Evolutionary conservation across 2,113 vertebrate species (phyloP).

Genomic region (Protobothrops flavoviridis): DNA sequence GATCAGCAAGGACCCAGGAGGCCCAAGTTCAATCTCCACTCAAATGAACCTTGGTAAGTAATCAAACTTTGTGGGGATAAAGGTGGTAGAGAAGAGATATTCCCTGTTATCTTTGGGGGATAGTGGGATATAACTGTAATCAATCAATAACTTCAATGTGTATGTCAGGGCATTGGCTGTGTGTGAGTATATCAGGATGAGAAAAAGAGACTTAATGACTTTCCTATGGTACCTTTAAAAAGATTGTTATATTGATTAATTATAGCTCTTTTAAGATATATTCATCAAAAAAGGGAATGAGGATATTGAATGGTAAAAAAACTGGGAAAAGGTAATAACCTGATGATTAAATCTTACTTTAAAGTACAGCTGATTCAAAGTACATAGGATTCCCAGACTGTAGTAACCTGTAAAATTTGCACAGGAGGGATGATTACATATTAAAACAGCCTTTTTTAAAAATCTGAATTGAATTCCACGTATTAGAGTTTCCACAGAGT

Average conservation of each 20-base stretch:
- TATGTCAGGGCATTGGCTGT: neutral
- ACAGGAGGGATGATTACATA: neutral
- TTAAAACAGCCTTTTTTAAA: neutral
- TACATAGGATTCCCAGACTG: neutral
- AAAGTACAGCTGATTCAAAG: neutral
- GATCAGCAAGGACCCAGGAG: neutral
- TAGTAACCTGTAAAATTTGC: neutral
- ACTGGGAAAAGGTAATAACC: conserved; percentile 7
- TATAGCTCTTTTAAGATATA: conserved; percentile 13
- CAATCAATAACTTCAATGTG: neutral
- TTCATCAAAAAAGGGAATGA: neutral
- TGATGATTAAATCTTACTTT: neutral
- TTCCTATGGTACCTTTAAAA: conserved; percentile 46
- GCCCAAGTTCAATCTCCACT: neutral
- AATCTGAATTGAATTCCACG: neutral
- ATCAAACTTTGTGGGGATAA: neutral
- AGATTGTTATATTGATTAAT: conserved; percentile 11
- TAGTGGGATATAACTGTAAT: neutral
- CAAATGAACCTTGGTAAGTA: neutral
- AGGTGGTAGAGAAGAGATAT: neutral
- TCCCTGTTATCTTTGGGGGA: neutral
- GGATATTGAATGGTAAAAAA: neutral
- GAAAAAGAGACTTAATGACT: conserved; percentile 4
- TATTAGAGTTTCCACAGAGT: neutral
- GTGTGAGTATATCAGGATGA: neutral